phyloP scores from a whole-genome alignment of 2,113 vertebrate species.

The Psittacus erithacus region DNA sequence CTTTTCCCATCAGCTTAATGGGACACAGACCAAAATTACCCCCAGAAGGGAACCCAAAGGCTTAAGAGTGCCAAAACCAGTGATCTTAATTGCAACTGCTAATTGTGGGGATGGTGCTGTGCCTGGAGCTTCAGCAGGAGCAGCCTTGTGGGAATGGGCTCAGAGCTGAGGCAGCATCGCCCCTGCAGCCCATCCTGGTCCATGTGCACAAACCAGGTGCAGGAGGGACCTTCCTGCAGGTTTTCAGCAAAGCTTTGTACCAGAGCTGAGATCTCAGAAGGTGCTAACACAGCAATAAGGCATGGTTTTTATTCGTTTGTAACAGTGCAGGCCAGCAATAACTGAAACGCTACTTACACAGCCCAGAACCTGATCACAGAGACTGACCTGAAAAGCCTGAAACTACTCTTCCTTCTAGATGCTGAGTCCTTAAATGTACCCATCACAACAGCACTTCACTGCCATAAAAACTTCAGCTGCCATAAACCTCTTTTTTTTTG shows the following conservation, averaged over 20 bases:
- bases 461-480: neutral
- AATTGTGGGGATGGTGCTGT: neutral
- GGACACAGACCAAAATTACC: neutral
- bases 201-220: accelerated
- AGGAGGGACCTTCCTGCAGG: neutral
- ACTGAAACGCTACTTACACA: neutral
- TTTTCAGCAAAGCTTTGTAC: neutral
- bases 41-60: neutral
- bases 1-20: neutral
- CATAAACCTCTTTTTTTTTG: neutral
- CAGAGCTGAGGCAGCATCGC: neutral
- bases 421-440: neutral
- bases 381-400: neutral
- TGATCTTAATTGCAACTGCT: neutral
- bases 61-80: neutral
- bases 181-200: neutral
- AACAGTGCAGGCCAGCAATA: neutral
- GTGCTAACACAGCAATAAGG: neutral
- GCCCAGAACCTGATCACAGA: neutral
- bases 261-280: neutral
- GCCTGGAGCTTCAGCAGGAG: neutral
- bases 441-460: neutral
- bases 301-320: neutral
- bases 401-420: neutral
- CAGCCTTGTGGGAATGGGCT: neutral